Evolutionary conservation across 2,888 invertebrate species (phyloP), one percentile per base, ranked within the genome.

Genomic region (Aleiodes testaceus): DNA sequence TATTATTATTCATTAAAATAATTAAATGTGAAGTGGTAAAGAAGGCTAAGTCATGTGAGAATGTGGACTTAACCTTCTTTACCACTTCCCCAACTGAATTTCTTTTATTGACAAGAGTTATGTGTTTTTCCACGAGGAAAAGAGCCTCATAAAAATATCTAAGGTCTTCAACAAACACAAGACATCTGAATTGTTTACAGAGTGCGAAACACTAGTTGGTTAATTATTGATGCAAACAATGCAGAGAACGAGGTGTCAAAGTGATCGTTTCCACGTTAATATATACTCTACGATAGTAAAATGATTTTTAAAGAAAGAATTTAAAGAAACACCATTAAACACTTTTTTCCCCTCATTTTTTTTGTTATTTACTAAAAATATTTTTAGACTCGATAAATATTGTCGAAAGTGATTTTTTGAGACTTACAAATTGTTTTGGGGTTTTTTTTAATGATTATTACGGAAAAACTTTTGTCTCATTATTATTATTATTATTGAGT

Each of bases 121-220:
- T 45, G 44, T 20, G 16, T 12, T 16, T 22, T 63, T 45, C 44
- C 20, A 63, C 63, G 42, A 45, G 42, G 45, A 75, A 78, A 79
- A 78, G 76, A 74, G 79, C 69, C 79, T 74, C 74, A 75, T 78
- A 80, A 79, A 80, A 75, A 80, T 79, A 44, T 72, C 73, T 77
- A 81, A 82, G 78, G 78, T 79, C 77, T 82, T 78, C 64, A 69
- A 67, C 78, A 84, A 84, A 84, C 78, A 83, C 42, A 75, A 74
- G 80, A 82, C 79, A 80, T 78, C 73, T 78, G 79, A 36, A 80
- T 76, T 80, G 80, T 81, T 80, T 75, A 77, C 77, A 68, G 66
- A 72, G 70, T 69, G 22, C 70, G 72, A 22, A 81, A 80, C 76
- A 79, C 67, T 69, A 68, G 44, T 66, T 53, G 66, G 77, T 79